phyloP scores from a whole-genome alignment of 2,797 vertebrate genomes.

The Rhinoraja longicauda region DNA sequence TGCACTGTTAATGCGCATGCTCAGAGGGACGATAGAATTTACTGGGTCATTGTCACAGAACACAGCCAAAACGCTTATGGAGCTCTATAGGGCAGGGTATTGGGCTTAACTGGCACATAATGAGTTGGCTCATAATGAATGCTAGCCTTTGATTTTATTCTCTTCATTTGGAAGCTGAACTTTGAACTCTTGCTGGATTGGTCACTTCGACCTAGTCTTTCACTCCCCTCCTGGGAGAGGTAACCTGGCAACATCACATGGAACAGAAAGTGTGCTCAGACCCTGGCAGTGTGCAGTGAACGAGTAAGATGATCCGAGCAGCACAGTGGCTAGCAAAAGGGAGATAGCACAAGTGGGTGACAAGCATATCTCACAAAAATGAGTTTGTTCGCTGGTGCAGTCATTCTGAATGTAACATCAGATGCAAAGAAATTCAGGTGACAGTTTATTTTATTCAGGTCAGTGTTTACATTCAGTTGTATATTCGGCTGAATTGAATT shows the following conservation, averaged over 20 bases:
- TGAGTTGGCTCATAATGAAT: conserved; percentile 31
- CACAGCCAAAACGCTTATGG: conserved; percentile 28
- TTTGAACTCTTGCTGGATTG: conserved; percentile 58
- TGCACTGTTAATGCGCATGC: conserved; percentile 17
- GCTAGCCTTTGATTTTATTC: conserved; percentile 29
- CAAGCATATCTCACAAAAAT: conserved; percentile 24
- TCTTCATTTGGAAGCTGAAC: conserved; percentile 52
- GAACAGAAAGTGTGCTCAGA: conserved; percentile 58
- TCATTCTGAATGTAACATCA: conserved; percentile 14
- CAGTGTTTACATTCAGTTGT: conserved; percentile 23
- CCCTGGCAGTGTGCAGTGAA: conserved; percentile 56
- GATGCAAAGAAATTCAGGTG: conserved; percentile 19
- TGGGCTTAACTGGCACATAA: conserved; percentile 35
- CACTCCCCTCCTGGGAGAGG: conserved; percentile 58
- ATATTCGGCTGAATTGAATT: conserved; percentile 19
- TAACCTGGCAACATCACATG: conserved; percentile 56
- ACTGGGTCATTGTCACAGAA: conserved; percentile 31
- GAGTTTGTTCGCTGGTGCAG: conserved; percentile 27
- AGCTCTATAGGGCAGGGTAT: neutral
- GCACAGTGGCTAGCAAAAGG: conserved; percentile 59
- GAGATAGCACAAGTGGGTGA: conserved; percentile 53
- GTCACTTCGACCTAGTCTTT: conserved; percentile 60
- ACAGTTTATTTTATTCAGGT: conserved; percentile 24
- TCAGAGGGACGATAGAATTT: conserved; percentile 11
- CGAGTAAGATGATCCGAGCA: conserved; percentile 63